A percentile compares a stretch with the other conserved stretches of the same genome.
Conservation (phyloP, 2,113 vertebrate species). For the Pantherophis guttatus region DNA sequence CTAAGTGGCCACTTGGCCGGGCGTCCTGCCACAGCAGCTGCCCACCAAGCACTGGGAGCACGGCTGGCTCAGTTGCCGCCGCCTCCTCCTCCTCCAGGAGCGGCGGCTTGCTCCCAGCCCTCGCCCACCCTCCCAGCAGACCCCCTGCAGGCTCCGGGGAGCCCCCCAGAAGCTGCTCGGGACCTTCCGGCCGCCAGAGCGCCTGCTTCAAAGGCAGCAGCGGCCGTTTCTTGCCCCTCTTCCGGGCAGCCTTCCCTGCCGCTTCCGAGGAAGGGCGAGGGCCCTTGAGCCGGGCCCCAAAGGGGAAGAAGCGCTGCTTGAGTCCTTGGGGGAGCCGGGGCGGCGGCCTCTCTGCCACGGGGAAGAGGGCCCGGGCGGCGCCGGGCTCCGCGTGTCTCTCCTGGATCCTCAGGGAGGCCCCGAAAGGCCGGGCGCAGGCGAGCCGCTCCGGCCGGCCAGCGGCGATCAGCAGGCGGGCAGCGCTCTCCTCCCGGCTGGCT, state of each 20-base stretch:
- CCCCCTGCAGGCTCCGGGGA: background rate
- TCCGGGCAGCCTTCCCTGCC: background rate
- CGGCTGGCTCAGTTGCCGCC: no score
- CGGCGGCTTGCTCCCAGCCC: background rate
- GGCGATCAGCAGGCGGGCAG: conserved; percentile 40
- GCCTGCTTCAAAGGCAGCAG: background rate
- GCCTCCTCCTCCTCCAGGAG: background rate
- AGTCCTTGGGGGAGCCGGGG: conserved; percentile 56
- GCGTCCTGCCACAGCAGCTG: background rate
- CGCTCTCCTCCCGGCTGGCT: background rate
- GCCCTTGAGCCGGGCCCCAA: conserved; percentile 44
- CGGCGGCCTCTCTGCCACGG: conserved; percentile 37
- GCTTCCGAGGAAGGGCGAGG: background rate
- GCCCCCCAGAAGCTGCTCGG: background rate
- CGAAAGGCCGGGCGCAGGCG: conserved; percentile 19
- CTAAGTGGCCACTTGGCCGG: background rate
- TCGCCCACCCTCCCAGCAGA: background rate
- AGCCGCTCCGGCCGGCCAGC: background rate
- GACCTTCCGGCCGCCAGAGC: fast-evolving
- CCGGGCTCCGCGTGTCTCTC: conserved; percentile 24
- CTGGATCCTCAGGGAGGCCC: conserved; percentile 46
- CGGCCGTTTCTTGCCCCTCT: conserved; percentile 29
- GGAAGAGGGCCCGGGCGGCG: background rate
- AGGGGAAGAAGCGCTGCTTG: conserved; percentile 61
- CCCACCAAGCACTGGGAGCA: fast-evolving